Percentiles rank a stretch among this genome's conserved stretches.
These are phyloP conservation scores for Motacilla tschutschensis DNA, from an alignment of 2,113 vertebrate genomes.

Conservation along the genomic window DNA sequence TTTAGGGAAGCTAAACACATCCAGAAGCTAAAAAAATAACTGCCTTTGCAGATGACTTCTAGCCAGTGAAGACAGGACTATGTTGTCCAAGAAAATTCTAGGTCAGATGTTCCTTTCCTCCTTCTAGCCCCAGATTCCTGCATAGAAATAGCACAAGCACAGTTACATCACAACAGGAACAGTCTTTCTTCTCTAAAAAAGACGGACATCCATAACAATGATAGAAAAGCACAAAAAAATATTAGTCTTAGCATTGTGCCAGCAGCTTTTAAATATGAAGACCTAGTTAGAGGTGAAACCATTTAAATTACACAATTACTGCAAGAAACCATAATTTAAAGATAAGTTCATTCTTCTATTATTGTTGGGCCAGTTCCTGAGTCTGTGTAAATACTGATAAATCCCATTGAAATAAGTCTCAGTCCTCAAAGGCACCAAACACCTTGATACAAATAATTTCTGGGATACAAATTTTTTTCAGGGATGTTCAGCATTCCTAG, in stretches of 20 bases:
- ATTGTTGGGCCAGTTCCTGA: background rate
- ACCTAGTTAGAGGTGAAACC: background rate
- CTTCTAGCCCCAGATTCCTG: background rate
- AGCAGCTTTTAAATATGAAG: background rate
- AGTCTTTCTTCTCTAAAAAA: background rate
- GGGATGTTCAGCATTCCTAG: background rate
- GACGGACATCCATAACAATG: background rate
- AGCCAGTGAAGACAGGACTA: background rate
- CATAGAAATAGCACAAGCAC: background rate
- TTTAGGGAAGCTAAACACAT: background rate
- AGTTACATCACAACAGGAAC: background rate
- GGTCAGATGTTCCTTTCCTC: background rate
- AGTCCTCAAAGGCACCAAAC: background rate
- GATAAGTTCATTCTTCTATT: background rate
- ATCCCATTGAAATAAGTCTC: background rate
- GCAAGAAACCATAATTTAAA: background rate
- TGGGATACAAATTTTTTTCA: background rate
- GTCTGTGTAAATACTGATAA: slow-evolving; percentile 28
- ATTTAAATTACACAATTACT: background rate
- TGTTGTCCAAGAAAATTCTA: background rate
- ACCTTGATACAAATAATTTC: background rate
- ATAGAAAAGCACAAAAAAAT: slow-evolving; percentile 32
- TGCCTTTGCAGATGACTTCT: background rate
- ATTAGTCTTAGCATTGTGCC: slow-evolving; percentile 22
- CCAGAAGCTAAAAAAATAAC: background rate